Evolutionary conservation across 2,888 invertebrate species (phyloP).

Genomic region (Hetaerina titia): DNA sequence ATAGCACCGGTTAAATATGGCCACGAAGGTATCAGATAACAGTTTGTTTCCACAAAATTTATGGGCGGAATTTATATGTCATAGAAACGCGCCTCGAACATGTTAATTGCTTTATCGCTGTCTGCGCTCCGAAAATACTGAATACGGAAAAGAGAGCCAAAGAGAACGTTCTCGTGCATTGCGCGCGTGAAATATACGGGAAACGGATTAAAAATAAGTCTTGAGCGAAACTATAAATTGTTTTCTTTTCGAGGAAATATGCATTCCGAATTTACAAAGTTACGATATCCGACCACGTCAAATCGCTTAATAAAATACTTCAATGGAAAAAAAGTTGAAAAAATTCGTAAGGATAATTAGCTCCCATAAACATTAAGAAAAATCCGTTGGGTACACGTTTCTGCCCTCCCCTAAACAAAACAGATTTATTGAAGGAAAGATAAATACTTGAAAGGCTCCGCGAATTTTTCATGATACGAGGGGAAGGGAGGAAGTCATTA

Average conservation of each 20-base stretch:
- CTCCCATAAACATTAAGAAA: background rate
- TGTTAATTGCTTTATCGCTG: slow-evolving; percentile 5
- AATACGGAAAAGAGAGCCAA: background rate
- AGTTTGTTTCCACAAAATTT: background rate
- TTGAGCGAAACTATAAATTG: background rate
- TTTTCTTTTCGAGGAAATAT: background rate
- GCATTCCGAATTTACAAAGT: background rate
- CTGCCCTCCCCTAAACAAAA: background rate
- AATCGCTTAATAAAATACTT: background rate
- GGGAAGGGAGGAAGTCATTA: background rate
- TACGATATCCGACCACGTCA: slow-evolving; percentile 6
- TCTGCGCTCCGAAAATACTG: background rate
- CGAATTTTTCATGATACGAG: background rate
- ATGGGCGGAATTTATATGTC: background rate
- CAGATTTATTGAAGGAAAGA: slow-evolving; percentile 36
- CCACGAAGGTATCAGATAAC: background rate
- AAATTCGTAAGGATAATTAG: slow-evolving; percentile 14
- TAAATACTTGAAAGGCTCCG: background rate
- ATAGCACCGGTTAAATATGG: background rate
- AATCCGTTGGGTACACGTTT: background rate
- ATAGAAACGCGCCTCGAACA: background rate
- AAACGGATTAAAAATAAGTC: background rate
- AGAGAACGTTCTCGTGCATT: background rate
- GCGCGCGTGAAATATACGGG: background rate
- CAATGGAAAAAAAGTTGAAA: background rate